Conservation (phyloP, 2,113 vertebrate genomes). For the Papio anubis region DNA sequence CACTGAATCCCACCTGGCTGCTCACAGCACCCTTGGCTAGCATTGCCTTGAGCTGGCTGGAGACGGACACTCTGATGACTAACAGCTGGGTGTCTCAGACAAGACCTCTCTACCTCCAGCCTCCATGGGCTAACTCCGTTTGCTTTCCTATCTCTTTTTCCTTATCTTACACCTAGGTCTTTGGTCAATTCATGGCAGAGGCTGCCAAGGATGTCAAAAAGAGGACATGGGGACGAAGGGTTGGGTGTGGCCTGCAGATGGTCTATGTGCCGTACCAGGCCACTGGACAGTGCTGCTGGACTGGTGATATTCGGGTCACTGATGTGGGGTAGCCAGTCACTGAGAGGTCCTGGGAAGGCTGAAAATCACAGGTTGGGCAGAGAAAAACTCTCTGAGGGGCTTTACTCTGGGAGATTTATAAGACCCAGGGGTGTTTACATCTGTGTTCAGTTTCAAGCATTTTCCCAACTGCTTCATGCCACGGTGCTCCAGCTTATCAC, state of each 20-base stretch:
- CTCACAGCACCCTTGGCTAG: not conserved
- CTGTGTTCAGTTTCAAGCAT: conserved; percentile 45
- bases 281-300: not conserved
- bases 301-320: not conserved
- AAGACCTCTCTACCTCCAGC: not conserved
- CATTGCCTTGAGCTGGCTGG: not conserved
- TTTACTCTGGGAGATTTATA: conserved; percentile 34
- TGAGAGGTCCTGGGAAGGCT: not conserved
- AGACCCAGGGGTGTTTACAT: conserved; percentile 19
- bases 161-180: not conserved
- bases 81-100: not conserved
- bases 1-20: conserved; percentile 47
- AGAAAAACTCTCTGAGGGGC: not conserved
- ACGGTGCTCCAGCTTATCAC: not conserved
- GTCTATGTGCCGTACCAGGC: not conserved
- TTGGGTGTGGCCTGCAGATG: not conserved
- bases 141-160: not conserved
- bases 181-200: not conserved
- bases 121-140: not conserved
- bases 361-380: not conserved
- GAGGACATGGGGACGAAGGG: not conserved
- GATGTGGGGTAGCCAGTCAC: not conserved
- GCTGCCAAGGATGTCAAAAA: not conserved
- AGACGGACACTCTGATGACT: not conserved
- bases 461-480: conserved; percentile 30